These are phyloP conservation scores for Drosophila erecta DNA, from an alignment of 1,140 invertebrate genomes.

Conservation along the genomic window DNA sequence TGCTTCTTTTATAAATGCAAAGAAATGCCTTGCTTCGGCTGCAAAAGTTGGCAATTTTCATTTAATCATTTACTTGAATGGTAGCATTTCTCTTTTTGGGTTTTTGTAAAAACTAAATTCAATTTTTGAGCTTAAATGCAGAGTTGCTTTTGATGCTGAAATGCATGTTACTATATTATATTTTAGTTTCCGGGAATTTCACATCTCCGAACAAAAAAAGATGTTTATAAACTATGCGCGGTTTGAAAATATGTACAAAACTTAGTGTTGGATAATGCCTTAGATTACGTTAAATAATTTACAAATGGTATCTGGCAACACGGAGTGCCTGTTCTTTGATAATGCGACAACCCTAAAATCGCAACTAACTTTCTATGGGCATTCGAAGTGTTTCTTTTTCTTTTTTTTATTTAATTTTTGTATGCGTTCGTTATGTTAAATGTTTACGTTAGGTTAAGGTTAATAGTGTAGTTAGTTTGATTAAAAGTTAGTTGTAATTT, in stretches of 20 bases:
- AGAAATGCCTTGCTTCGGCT: slow-evolving; percentile 63
- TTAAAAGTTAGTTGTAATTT: slow-evolving; percentile 81
- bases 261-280: slow-evolving; percentile 71
- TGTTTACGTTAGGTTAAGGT: slow-evolving; percentile 73
- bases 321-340: slow-evolving; percentile 59
- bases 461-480: slow-evolving; percentile 80
- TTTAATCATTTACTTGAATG: slow-evolving; percentile 27
- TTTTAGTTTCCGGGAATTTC: slow-evolving; percentile 34
- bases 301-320: slow-evolving; percentile 71
- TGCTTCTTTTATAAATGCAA: slow-evolving; percentile 68
- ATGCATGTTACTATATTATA: slow-evolving; percentile 65
- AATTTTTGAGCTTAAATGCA: slow-evolving; percentile 82
- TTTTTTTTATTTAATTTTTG: slow-evolving; percentile 29
- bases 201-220: slow-evolving; percentile 48
- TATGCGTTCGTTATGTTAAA: slow-evolving; percentile 44
- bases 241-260: slow-evolving; percentile 77
- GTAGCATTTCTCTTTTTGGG: slow-evolving; percentile 25
- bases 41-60: slow-evolving; percentile 63
- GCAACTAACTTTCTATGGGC: slow-evolving; percentile 50
- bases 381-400: slow-evolving; percentile 43
- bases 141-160: slow-evolving; percentile 66
- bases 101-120: slow-evolving; percentile 78
- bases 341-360: slow-evolving; percentile 58
- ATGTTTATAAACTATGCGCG: slow-evolving; percentile 66
- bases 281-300: slow-evolving; percentile 77